Base-by-base conservation (phyloP, 2,888 invertebrate genomes). In the Galerucella nymphaeae region DNA sequence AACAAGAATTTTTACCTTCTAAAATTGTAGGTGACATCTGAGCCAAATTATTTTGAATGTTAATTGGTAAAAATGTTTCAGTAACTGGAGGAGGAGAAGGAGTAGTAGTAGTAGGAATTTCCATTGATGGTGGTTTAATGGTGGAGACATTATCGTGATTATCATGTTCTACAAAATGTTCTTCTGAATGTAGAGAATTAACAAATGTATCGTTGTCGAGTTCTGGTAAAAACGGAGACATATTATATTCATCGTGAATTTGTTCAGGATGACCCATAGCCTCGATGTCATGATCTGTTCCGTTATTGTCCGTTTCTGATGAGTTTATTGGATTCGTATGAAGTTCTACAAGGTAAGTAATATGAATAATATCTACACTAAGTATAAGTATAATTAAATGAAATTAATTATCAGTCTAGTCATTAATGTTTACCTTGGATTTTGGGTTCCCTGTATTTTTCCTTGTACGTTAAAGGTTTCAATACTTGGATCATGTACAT, bases 161-260 rank as follows among this genome's bases (percentile, higher is more conserved):
- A 71, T 77, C 76, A 48, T 76, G 76, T 42, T 77, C 80, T 10
- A 78, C 66, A 45, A 77, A 80, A 70, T 85, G 85, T 50, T 84
- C 84, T 61, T 84, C 90, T 79, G 89, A 88, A 84, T 90, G 89
- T n/a, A 91, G 84, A 80, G 89, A 90, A 80, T 90, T 89, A 1
- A 90, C 88, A 45, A 90, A 86, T 14, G 88, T 88, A 78, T 89
- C 90, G 80, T 91, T 91, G 83, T 91, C 91, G 18, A 89, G 87
- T 81, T 92, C 92, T 9, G 92, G 91, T 78, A 92, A 85, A 81
- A 92, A 92, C 6, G 92, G 92, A 74, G 91, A 91, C 91, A 91
- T 91, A 79, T 38, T 38, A 38, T 90, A 90, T 59, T 90, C 89
- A 80, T 78, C 79, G 86, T 87, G 61, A 63, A 65, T 30, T 57